phyloP scores from a whole-genome alignment of 92 coral and sea anemone species.

The Porites evermanni region DNA sequence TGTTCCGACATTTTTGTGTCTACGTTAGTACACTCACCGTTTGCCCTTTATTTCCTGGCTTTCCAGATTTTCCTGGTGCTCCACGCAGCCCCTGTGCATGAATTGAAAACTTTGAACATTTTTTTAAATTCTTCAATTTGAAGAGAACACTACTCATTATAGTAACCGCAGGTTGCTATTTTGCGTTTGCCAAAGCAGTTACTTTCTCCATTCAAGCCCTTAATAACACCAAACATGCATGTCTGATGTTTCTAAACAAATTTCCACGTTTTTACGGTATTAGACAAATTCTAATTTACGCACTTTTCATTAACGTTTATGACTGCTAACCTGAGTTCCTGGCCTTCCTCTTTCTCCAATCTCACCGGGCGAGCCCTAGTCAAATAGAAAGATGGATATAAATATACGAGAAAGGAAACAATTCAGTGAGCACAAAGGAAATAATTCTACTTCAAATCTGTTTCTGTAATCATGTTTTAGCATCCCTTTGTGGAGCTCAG shows the following conservation, averaged over 20 bases:
- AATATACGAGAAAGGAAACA: not conserved
- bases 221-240: too few relatives aligned
- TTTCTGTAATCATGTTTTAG: too few relatives aligned
- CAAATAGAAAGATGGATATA: not conserved
- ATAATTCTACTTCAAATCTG: too few relatives aligned
- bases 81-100: constrained; percentile 33
- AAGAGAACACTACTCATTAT: not conserved
- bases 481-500: too few relatives aligned
- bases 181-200: too few relatives aligned
- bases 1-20: not conserved
- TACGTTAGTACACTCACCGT: not conserved
- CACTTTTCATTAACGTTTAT: too few relatives aligned
- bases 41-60: not conserved
- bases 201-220: too few relatives aligned
- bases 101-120: not conserved
- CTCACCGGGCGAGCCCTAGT: constrained; percentile 23
- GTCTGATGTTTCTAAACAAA: too few relatives aligned
- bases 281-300: too few relatives aligned
- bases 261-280: too few relatives aligned
- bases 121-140: not conserved
- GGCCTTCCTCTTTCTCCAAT: constrained; percentile 21
- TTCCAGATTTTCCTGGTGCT: constrained; percentile 21
- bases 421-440: too few relatives aligned
- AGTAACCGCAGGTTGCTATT: too few relatives aligned
- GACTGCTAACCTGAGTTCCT: constrained; percentile 10